Evolutionary conservation across 2,797 vertebrate genomes (phyloP).

Genomic region (Sarcoramphus papa): DNA sequence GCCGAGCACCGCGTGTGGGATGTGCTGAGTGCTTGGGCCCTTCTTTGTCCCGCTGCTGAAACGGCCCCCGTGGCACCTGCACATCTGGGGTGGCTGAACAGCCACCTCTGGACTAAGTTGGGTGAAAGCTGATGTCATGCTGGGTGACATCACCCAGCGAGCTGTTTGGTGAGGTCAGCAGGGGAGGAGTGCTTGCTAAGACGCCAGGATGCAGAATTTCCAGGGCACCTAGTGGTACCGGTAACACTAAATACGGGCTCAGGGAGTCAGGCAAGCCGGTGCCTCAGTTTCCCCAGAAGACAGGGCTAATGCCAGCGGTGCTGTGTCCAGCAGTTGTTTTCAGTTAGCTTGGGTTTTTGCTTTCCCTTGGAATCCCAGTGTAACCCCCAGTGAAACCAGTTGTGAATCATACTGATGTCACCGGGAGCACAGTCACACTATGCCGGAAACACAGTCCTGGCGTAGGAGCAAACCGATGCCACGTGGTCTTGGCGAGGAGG

Average conservation of each 20-base stretch:
- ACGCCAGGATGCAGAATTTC: not conserved
- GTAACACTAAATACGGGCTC: not conserved
- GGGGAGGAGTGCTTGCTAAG: not conserved
- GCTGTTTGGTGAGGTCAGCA: not conserved
- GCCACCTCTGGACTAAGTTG: not conserved
- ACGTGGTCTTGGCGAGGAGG: not conserved
- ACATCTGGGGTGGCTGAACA: not conserved
- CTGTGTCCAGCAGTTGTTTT: not conserved
- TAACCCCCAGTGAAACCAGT: not conserved
- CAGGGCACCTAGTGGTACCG: not conserved
- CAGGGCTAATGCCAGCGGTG: not conserved
- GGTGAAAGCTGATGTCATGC: not conserved
- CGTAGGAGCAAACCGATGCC: fast-evolving
- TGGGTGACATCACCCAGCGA: not conserved
- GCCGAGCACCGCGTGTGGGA: fast-evolving
- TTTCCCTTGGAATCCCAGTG: not conserved
- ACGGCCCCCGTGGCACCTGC: fast-evolving
- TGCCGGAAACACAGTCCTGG: fast-evolving
- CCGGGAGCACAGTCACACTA: not conserved
- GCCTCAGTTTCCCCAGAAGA: not conserved
- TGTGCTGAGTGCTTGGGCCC: not conserved
- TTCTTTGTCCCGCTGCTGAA: too few species aligned
- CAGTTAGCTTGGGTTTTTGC: not conserved
- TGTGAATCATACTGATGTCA: not conserved
- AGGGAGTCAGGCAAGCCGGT: not conserved